Conservation (phyloP, 2,113 vertebrate species). For the Tragelaphus strepsiceros region DNA sequence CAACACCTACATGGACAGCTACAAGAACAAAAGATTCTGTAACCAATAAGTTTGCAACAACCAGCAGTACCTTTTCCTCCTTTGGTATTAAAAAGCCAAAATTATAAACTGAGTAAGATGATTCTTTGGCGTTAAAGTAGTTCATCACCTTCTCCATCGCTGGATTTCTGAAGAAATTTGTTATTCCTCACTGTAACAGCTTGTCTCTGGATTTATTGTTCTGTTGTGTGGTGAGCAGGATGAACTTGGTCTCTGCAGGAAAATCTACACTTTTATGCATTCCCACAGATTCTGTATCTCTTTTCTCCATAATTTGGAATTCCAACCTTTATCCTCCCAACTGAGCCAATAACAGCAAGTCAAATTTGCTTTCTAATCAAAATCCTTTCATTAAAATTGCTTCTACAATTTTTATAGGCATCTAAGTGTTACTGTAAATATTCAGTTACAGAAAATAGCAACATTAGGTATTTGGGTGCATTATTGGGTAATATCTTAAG, state of each 20-base stretch:
- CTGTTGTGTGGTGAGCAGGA: too few species aligned
- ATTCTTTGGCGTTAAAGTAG: not conserved
- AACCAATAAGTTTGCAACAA: not conserved
- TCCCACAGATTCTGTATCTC: not conserved
- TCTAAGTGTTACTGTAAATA: too few species aligned
- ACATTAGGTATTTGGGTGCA: too few species aligned
- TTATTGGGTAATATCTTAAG: too few species aligned
- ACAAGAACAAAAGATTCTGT: not conserved
- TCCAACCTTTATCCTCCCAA: not conserved
- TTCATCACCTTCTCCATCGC: not conserved
- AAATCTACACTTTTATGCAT: not conserved
- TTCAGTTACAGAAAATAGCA: too few species aligned
- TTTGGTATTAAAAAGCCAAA: not conserved
- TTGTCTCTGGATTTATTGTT: too few species aligned
- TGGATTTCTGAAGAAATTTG: not conserved
- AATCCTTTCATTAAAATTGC: not conserved
- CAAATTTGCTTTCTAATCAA: not conserved
- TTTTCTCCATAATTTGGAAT: not conserved
- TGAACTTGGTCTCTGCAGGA: too few species aligned
- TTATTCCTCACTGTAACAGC: too few species aligned
- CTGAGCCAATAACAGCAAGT: not conserved
- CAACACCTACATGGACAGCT: not conserved
- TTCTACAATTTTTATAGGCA: not conserved
- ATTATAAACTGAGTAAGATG: not conserved
- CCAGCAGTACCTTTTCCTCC: not conserved